A percentile compares a stretch with the other conserved stretches of the same genome.
These are phyloP conservation scores for Petromus typicus DNA, from an alignment of 2,113 vertebrate genomes.

Conservation along the genomic window DNA sequence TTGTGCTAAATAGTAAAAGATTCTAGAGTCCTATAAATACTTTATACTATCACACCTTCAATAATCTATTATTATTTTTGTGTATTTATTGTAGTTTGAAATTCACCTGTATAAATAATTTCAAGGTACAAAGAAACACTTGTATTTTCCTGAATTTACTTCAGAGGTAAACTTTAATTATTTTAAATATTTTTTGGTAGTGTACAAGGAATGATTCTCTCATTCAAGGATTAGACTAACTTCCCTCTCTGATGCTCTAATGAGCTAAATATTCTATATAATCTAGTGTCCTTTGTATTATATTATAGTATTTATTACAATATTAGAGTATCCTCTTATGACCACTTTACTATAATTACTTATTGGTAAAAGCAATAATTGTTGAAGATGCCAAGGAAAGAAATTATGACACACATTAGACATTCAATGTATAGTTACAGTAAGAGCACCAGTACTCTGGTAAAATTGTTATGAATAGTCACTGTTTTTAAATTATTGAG, in stretches of 20 bases:
- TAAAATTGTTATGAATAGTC: neutral
- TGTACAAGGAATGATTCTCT: neutral
- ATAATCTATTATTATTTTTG: neutral
- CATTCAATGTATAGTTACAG: neutral
- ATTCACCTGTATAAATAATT: neutral
- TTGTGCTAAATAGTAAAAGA: neutral
- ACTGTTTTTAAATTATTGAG: neutral
- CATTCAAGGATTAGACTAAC: neutral
- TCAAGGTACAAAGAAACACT: neutral
- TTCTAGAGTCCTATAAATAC: neutral
- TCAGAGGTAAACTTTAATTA: slow-evolving; percentile 25
- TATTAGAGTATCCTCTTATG: neutral
- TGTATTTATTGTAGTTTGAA: neutral
- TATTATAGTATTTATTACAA: neutral
- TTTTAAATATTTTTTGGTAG: neutral
- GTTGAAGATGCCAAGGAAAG: neutral
- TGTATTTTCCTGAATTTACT: neutral
- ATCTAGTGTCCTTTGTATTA: neutral
- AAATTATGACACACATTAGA: neutral
- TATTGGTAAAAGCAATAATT: neutral
- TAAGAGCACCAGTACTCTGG: neutral
- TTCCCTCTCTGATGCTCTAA: neutral
- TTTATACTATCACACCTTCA: neutral
- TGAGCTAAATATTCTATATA: neutral
- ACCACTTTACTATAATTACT: neutral